A percentile compares a stretch with the other conserved stretches of the same genome.
Evolutionary conservation across 2,797 vertebrate species (phyloP).

Genomic region (Adelosebastes latens): DNA sequence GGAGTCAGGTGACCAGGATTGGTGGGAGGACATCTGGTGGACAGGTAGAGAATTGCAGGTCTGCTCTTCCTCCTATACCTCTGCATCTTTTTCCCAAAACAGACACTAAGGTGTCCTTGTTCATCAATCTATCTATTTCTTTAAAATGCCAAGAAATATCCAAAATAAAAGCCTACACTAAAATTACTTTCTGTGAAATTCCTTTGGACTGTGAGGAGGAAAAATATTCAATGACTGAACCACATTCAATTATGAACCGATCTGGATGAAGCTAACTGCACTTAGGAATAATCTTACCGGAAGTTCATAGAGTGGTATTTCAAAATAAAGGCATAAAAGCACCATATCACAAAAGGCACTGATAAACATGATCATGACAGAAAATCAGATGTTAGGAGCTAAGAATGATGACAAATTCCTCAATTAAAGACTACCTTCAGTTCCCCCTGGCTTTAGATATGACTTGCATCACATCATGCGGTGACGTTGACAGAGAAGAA

Average conservation of each 20-base stretch:
- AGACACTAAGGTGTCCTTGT: not conserved
- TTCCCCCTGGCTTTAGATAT: not conserved
- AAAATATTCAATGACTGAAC: conserved; percentile 1
- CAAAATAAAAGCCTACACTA: not conserved
- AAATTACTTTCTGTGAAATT: not conserved
- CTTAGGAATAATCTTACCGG: not conserved
- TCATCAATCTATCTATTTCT: not conserved
- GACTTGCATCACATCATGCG: not conserved
- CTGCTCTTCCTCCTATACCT: not conserved
- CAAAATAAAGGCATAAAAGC: conserved; percentile 24
- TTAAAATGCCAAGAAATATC: not conserved
- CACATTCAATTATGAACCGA: not conserved
- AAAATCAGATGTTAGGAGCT: not conserved
- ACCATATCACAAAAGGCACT: fast-evolving
- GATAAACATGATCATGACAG: not conserved
- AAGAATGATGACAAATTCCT: not conserved
- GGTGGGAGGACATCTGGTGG: not conserved
- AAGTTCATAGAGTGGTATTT: not conserved
- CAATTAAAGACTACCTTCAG: not conserved
- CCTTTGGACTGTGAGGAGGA: not conserved
- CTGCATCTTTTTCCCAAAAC: not conserved
- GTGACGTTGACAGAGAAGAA: not conserved
- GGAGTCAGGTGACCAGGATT: not conserved
- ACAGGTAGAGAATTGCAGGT: not conserved
- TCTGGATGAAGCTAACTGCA: not conserved